Conservation (phyloP, 2,113 vertebrate genomes). For the Muscicapa adusta region DNA sequence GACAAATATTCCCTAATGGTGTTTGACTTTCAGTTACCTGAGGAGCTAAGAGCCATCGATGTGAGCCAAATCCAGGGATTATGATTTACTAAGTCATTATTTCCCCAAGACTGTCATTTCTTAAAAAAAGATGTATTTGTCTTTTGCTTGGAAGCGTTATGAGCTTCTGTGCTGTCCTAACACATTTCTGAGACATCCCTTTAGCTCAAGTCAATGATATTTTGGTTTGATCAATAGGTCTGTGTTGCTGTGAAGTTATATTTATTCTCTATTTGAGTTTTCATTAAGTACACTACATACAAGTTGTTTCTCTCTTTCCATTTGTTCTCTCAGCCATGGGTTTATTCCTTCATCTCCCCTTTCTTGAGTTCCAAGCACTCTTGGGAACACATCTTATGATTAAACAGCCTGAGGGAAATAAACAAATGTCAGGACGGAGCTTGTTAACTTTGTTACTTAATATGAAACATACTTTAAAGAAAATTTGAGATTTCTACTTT, state of each 20-base stretch:
- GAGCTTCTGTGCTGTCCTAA: not conserved
- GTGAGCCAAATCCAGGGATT: not conserved
- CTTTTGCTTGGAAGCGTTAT: not conserved
- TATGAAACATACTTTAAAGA: not conserved
- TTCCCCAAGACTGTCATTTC: not conserved
- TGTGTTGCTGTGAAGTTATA: not conserved
- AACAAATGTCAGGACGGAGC: not conserved
- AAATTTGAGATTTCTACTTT: not conserved
- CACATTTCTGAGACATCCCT: not conserved
- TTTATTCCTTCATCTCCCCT: not conserved
- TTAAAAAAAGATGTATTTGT: not conserved
- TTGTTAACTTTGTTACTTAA: not conserved
- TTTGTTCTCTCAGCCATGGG: not conserved
- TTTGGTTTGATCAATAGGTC: not conserved
- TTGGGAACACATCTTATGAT: not conserved
- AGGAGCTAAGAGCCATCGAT: not conserved
- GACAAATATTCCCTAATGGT: not conserved
- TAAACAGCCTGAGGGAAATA: not conserved
- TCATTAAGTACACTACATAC: not conserved
- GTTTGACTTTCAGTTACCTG: not conserved
- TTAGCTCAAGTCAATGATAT: not conserved
- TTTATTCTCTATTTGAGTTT: not conserved
- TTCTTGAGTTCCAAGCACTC: not conserved
- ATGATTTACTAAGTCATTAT: not conserved
- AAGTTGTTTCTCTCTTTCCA: not conserved